These are phyloP conservation scores for Meloidogyne chitwoodi DNA, from an alignment of 1,140 invertebrate species.

Conservation along the genomic window DNA sequence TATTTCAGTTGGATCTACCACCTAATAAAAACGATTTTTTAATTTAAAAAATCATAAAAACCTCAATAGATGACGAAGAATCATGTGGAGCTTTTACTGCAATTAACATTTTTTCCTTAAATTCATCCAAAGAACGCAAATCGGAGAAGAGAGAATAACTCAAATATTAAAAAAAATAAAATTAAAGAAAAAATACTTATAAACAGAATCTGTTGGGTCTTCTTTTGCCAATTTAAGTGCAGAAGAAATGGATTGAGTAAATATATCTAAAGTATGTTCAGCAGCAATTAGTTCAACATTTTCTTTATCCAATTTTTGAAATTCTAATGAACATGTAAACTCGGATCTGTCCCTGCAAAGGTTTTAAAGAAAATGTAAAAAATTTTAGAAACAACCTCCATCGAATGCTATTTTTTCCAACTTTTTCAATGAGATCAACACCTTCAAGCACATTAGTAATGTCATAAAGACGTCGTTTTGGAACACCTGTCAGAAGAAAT, in stretches of 20 bases:
- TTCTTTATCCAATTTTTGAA: constrained; percentile 36
- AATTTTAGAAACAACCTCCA: constrained; percentile 47
- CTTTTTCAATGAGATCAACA: constrained; percentile 66
- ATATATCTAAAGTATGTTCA: constrained; percentile 38
- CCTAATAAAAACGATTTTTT: neutral
- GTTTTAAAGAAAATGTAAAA: constrained; percentile 1
- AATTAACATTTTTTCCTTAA: constrained; percentile 47
- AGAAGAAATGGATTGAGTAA: constrained; percentile 33
- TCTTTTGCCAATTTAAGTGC: constrained; percentile 47
- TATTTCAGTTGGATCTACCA: constrained; percentile 25
- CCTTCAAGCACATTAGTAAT: constrained; percentile 66
- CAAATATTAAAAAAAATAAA: constrained; percentile 19
- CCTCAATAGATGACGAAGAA: constrained; percentile 32
- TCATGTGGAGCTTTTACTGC: constrained; percentile 52
- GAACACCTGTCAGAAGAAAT: constrained; percentile 23
- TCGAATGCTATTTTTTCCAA: constrained; percentile 63
- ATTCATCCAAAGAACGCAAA: constrained; percentile 35
- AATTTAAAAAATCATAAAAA: neutral
- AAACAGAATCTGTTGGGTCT: constrained; percentile 52
- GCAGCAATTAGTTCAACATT: constrained; percentile 30
- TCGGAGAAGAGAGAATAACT: constrained; percentile 50
- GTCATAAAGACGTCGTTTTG: constrained; percentile 64
- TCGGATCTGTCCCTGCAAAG: constrained; percentile 32
- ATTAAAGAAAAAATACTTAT: constrained; percentile 37
- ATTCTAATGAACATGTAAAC: constrained; percentile 31